Evolutionary conservation across 1,140 invertebrate species (phyloP).

Genomic region (Nephila pilipes): DNA sequence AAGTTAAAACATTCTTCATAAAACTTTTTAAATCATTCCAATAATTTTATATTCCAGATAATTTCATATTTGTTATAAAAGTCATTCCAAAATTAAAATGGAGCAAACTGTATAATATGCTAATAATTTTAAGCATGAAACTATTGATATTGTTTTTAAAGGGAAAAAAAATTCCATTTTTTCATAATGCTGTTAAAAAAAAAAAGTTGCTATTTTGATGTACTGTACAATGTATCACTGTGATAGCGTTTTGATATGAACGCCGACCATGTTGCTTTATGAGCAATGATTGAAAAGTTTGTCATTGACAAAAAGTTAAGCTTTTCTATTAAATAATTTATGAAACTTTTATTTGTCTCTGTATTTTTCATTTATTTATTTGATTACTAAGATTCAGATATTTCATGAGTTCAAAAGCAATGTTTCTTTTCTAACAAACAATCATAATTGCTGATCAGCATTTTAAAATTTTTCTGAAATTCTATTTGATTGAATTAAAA

Average conservation of each 20-base stretch:
- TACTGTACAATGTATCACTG: conserved; percentile 27
- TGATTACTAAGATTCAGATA: background rate
- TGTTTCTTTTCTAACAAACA: no score
- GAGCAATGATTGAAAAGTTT: background rate
- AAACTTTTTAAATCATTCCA: conserved; percentile 12
- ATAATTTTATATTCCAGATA: background rate
- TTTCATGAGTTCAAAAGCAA: no score
- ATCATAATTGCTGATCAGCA: no score
- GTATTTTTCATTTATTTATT: background rate
- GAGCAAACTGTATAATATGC: background rate
- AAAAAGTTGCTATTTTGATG: background rate
- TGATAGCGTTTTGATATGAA: background rate
- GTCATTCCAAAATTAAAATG: background rate
- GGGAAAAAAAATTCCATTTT: background rate
- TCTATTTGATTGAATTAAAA: no score
- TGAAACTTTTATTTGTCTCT: background rate
- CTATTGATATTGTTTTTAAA: background rate
- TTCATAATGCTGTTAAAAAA: no score
- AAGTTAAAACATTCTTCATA: background rate
- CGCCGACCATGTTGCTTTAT: conserved; percentile 37
- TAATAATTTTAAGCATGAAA: no score
- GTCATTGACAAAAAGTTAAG: conserved; percentile 2
- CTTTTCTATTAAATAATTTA: conserved; percentile 42
- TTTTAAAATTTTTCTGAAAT: no score
- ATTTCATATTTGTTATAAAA: background rate